Evolutionary conservation across 2,888 invertebrate species (phyloP).

Genomic region (Cosmia pyralina): DNA sequence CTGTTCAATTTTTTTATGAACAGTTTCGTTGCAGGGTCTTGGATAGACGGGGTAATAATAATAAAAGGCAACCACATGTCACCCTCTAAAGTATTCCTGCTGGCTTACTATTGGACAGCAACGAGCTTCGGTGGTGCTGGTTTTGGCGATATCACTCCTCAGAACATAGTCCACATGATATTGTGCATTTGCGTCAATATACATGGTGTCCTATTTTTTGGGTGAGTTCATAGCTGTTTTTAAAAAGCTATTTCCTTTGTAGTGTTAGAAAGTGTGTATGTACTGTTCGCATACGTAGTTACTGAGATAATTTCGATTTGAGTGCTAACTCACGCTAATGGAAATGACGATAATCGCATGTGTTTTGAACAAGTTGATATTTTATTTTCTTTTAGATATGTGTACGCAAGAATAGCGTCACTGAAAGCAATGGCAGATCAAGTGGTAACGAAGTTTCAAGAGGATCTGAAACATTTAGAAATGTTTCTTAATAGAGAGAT

Average conservation of each 20-base stretch:
- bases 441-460: constrained; percentile 85
- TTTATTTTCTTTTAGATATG: constrained; percentile 74
- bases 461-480: constrained; percentile 85
- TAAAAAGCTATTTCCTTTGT: not conserved
- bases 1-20: no score
- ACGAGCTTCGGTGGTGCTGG: constrained; percentile 86
- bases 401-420: constrained; percentile 87
- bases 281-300: not conserved
- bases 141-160: constrained; percentile 87
- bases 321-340: not conserved
- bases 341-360: not conserved
- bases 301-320: constrained; percentile 7
- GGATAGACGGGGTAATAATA: constrained; percentile 81
- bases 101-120: constrained; percentile 87
- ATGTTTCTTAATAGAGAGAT: constrained; percentile 84
- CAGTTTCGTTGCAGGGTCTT: constrained; percentile 76
- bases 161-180: constrained; percentile 83
- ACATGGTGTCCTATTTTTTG: constrained; percentile 87
- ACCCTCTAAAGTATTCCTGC: constrained; percentile 81
- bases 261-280: not conserved
- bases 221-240: constrained; percentile 70
- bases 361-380: not conserved
- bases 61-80: constrained; percentile 73
- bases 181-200: constrained; percentile 83
- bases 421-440: constrained; percentile 87